Base-by-base conservation (phyloP, 2,113 vertebrate species). In the Holacanthus passer region DNA sequence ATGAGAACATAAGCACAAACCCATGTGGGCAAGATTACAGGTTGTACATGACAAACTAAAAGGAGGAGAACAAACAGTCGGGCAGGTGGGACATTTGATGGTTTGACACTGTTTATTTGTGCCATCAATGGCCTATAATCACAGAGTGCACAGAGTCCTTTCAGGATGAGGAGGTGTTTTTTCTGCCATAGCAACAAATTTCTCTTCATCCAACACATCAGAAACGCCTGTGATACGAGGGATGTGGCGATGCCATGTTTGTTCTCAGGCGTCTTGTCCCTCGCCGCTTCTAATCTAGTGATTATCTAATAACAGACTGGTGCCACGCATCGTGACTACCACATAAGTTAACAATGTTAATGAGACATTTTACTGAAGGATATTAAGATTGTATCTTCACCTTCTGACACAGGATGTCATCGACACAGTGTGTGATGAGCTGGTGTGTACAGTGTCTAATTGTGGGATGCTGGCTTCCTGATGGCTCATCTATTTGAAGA, bases 341-440 rank as follows among this genome's bases (percentile, higher is more conserved):
- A 59, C 60, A 35, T 45, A 75, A 64, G 81, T 83, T 88, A 72
- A 63, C 79, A 69, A 86, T 88, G 84, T 70, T 91, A 89, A 91
- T 91, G 91, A 91, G 85, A 83, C 88, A 85, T 87, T 92, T 91
- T 9, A 24, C 79, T 76, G 63, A 85, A 69, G 58, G 75, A 83
- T 82, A 77, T 86, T 66, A 71, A 77, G 84, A 89, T 78, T 66
- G 60, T 60, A 81, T 84, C 82, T 55, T 83, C 70, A 88, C 82
- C 83, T 52, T 53, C 45, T 83, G 79, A 90, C 85, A 84, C 65
- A 5, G 37, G 76, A 78, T 83, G 76, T 81, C 66, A 76, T 12
- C 74, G 22, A 24, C 53, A 14, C 79, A 63, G 73, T 35, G 52
- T 37, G 81, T 72, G 78, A 88, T 27, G 64, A 45, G 70, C 55